phyloP scores from a whole-genome alignment of 2,888 invertebrate species.

The Athalia circularis region DNA sequence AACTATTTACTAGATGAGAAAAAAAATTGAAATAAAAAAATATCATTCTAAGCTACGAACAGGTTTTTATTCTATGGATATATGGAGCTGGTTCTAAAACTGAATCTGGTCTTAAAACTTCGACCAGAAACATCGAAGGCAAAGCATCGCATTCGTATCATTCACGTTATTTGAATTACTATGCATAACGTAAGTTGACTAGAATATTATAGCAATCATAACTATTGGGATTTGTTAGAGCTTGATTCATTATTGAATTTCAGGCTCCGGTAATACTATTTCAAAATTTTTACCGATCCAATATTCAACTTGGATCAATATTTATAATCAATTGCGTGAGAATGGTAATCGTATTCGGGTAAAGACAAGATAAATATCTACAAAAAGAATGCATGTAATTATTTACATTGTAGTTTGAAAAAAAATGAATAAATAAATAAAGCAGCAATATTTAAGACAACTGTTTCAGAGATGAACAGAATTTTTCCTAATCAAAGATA shows the following conservation, averaged over 20 bases:
- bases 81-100: constrained; percentile 24
- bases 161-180: no score
- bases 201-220: no score
- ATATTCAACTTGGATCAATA: constrained; percentile 31
- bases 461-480: not conserved
- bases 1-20: constrained; percentile 23
- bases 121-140: constrained; percentile 18
- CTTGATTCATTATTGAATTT: not conserved
- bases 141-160: constrained; percentile 1
- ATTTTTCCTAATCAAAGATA: not conserved
- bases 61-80: constrained; percentile 27
- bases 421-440: constrained; percentile 42
- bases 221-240: no score
- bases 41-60: constrained; percentile 23
- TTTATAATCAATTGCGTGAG: constrained; percentile 7
- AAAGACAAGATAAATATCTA: not conserved
- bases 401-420: constrained; percentile 39
- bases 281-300: not conserved
- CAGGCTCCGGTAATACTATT: not conserved
- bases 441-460: not conserved
- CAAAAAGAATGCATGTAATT: constrained; percentile 15
- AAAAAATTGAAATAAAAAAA: not conserved
- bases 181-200: no score
- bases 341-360: not conserved
- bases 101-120: constrained; percentile 9